phyloP scores from a whole-genome alignment of 2,113 vertebrate species.

The Silurus asotus region DNA sequence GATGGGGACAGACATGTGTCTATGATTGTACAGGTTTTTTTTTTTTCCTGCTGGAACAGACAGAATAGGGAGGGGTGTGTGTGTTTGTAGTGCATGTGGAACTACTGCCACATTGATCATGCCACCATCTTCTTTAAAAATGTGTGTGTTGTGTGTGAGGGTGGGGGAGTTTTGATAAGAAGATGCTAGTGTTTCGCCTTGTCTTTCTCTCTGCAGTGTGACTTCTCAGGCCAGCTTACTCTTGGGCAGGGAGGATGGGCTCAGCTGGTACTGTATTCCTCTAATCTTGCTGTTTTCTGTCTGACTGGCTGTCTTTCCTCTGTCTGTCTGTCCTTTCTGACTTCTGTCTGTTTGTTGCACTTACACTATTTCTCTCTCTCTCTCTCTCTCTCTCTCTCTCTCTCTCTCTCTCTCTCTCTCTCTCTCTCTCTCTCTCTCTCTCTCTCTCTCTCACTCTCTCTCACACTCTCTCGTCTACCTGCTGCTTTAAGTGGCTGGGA shows the following conservation, averaged over 20 bases:
- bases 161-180: conserved; percentile 23
- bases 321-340: conserved; percentile 30
- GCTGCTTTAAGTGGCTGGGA: conserved; percentile 55
- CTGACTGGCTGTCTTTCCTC: conserved; percentile 35
- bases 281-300: conserved; percentile 55
- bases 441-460: not conserved
- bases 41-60: not conserved
- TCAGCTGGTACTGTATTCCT: conserved; percentile 80
- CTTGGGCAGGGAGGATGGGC: conserved; percentile 82
- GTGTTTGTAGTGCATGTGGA: not conserved
- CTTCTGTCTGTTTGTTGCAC: conserved; percentile 18
- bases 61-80: not conserved
- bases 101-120: not conserved
- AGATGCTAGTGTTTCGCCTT: conserved; percentile 56
- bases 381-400: conserved; percentile 1
- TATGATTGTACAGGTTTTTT: not conserved
- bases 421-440: not conserved
- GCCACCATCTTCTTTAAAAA: not conserved
- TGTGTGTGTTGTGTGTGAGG: conserved; percentile 4
- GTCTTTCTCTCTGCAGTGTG: conserved; percentile 76
- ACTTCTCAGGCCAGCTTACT: conserved; percentile 80
- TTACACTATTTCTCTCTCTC: not conserved
- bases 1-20: not conserved
- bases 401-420: conserved; percentile 11
- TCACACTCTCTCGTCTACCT: conserved; percentile 29